Conservation (phyloP, 2,888 invertebrate species). For the Monochamus alternatus region DNA sequence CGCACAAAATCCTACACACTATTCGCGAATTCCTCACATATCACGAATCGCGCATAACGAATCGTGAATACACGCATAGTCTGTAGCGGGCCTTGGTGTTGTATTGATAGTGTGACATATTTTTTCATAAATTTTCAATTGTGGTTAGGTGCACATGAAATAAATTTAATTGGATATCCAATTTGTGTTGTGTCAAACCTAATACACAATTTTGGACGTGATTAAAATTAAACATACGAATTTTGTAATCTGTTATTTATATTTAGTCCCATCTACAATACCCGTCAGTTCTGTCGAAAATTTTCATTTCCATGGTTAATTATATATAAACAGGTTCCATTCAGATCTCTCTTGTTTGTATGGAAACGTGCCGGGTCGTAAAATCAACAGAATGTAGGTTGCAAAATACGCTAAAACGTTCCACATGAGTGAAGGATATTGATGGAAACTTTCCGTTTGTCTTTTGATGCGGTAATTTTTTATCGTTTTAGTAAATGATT, state of each 20-base stretch:
- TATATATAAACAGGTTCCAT: not conserved
- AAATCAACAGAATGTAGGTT: not conserved
- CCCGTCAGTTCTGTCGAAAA: not conserved
- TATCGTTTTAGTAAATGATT: not conserved
- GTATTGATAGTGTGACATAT: not conserved
- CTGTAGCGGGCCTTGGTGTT: too few species aligned
- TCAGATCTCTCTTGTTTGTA: not conserved
- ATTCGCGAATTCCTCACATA: too few species aligned
- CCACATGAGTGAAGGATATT: not conserved
- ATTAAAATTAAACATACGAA: not conserved
- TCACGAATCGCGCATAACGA: too few species aligned
- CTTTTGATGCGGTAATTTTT: not conserved
- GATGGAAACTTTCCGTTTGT: not conserved
- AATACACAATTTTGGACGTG: not conserved
- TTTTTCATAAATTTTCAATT: not conserved
- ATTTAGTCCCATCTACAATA: not conserved
- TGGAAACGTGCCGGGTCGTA: not conserved
- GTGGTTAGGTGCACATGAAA: not conserved
- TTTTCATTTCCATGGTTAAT: not conserved
- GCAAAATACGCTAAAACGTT: not conserved
- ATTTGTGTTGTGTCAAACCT: not conserved
- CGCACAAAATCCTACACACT: too few species aligned
- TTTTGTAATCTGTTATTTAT: not conserved
- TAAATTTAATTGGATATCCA: not conserved
- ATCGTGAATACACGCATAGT: too few species aligned